These are phyloP conservation scores for Neolamprologus kungweensis DNA, from an alignment of 2,113 vertebrate genomes.

Conservation along the genomic window DNA sequence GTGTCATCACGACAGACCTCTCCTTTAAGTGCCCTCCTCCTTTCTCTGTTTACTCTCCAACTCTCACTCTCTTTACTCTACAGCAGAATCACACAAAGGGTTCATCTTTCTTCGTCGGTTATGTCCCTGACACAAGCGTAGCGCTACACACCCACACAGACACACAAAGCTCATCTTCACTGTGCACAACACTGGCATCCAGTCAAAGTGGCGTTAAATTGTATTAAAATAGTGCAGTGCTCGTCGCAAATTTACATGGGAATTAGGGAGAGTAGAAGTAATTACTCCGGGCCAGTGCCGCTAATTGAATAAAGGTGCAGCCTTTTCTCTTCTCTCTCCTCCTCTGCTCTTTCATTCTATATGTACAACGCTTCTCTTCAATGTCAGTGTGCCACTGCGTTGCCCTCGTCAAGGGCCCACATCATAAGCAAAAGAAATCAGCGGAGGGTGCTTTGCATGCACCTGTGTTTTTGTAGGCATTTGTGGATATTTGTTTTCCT, in stretches of 20 bases:
- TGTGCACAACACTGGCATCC: constrained; percentile 55
- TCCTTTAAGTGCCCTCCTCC: constrained; percentile 17
- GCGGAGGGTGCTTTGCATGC: neutral
- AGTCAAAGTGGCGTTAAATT: constrained; percentile 69
- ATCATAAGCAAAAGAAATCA: neutral
- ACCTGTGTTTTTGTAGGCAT: neutral
- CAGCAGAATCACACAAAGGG: constrained; percentile 39
- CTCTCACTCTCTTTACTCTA: neutral
- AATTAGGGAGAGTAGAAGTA: constrained; percentile 71
- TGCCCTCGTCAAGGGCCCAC: constrained; percentile 49
- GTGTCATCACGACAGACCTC: constrained; percentile 49
- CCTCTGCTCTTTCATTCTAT: constrained; percentile 44
- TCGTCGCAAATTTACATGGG: constrained; percentile 71
- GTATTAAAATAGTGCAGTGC: constrained; percentile 71
- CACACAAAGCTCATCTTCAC: constrained; percentile 5
- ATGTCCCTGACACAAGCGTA: constrained; percentile 26
- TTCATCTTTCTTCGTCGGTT: constrained; percentile 28
- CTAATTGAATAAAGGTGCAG: constrained; percentile 71
- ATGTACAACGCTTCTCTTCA: constrained; percentile 45
- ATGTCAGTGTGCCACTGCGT: constrained; percentile 59
- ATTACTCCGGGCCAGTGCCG: constrained; percentile 61
- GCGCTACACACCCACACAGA: neutral
- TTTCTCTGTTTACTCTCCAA: constrained; percentile 29
- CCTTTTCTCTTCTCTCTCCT: constrained; percentile 52
- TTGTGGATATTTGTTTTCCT: constrained; percentile 1